Evolutionary conservation across 1,140 invertebrate genomes (phyloP).

Genomic region (Hycleus cichorii): DNA sequence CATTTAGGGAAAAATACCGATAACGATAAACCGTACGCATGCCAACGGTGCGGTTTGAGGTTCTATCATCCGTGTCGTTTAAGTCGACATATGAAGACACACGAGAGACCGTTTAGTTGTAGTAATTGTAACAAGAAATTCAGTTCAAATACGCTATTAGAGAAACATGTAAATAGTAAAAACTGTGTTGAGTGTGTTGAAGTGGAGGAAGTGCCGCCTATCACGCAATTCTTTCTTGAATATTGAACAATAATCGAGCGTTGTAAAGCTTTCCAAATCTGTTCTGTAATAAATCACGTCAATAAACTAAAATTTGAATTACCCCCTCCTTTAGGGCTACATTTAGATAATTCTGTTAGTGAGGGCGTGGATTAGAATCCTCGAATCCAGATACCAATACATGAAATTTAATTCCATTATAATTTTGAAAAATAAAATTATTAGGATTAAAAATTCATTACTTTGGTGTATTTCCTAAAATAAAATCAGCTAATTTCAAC

Average conservation of each 20-base stretch:
- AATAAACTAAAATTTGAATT: no score
- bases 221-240: constrained; percentile 3
- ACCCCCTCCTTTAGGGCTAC: no score
- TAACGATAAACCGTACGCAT: constrained; percentile 28
- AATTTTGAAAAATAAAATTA: no score
- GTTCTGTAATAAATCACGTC: background rate
- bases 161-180: constrained; percentile 24
- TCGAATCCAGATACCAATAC: no score
- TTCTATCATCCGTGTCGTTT: constrained; percentile 34
- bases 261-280: no score
- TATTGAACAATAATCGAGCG: background rate
- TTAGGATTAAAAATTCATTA: no score
- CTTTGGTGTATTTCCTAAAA: background rate
- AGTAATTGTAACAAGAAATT: constrained; percentile 26
- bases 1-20: constrained; percentile 25
- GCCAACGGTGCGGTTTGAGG: constrained; percentile 29
- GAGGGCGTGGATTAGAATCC: no score
- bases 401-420: no score
- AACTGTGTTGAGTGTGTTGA: constrained; percentile 9
- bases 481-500: background rate
- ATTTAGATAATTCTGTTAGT: no score
- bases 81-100: constrained; percentile 30
- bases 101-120: constrained; percentile 23
- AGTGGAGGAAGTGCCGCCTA: constrained; percentile 7
- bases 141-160: constrained; percentile 16